Evolutionary conservation across 2,888 invertebrate genomes (phyloP).

Genomic region (Sepioteuthis lessoniana): DNA sequence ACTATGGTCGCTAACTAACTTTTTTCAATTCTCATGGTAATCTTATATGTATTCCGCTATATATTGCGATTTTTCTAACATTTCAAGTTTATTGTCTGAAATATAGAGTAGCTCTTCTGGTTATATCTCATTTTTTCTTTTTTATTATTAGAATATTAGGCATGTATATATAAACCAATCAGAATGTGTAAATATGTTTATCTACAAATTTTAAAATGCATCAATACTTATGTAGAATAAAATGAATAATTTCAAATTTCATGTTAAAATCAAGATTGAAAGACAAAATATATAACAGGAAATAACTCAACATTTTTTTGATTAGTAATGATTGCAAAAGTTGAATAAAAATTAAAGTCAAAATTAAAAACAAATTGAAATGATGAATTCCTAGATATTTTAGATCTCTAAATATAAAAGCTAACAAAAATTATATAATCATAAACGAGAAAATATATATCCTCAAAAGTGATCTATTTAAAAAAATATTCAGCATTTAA

Average conservation of each 20-base stretch:
- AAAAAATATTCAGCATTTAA: too few species aligned
- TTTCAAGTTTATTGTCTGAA: not conserved
- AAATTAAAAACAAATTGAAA: not conserved
- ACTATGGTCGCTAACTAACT: too few species aligned
- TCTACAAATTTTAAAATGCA: not conserved
- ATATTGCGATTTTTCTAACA: not conserved
- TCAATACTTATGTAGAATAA: not conserved
- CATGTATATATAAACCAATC: not conserved
- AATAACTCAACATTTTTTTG: not conserved
- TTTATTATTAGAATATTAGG: not conserved
- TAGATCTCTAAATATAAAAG: not conserved
- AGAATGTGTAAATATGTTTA: too few species aligned
- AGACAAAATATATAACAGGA: not conserved
- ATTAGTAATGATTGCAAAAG: not conserved
- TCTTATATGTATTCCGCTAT: too few species aligned
- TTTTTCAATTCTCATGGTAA: too few species aligned
- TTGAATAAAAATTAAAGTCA: not conserved
- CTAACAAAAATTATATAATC: not conserved
- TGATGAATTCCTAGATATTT: not conserved
- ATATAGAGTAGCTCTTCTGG: not conserved
- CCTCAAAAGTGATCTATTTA: not conserved
- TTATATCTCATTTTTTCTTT: not conserved
- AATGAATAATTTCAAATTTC: not conserved
- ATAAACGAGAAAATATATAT: not conserved
- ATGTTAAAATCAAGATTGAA: not conserved